Conservation (phyloP, 2,797 vertebrate species). For the Hydrocynus forskahlii region DNA sequence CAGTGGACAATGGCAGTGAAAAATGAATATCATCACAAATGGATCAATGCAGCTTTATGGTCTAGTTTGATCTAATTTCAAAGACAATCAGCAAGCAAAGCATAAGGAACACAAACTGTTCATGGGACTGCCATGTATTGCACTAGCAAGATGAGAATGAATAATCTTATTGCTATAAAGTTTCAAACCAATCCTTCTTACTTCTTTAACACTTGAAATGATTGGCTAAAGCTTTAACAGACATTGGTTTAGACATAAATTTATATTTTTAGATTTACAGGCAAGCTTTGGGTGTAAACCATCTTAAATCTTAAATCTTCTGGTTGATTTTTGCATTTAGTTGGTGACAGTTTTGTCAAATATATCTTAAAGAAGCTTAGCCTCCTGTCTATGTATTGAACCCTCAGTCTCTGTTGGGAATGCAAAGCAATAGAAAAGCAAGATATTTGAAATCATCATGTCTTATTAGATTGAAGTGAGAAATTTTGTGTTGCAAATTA, state of each 20-base stretch:
- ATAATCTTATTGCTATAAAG: not conserved
- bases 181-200: not conserved
- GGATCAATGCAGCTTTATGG: not conserved
- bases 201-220: not conserved
- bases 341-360: not conserved
- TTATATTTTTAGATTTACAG: not conserved
- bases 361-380: not conserved
- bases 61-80: not conserved
- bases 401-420: not conserved
- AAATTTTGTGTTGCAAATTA: not conserved
- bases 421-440: not conserved
- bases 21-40: not conserved
- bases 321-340: not conserved
- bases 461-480: not conserved
- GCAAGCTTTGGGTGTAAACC: not conserved
- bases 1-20: not conserved
- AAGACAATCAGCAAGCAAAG: not conserved
- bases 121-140: not conserved
- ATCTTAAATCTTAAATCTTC: too few species aligned
- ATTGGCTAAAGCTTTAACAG: not conserved
- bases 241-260: not conserved
- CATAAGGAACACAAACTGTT: not conserved
- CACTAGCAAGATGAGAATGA: not conserved
- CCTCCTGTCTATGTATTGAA: not conserved
- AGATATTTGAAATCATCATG: not conserved